A percentile compares a stretch with the other conserved stretches of the same genome.
phyloP scores from a whole-genome alignment of 2,888 invertebrate genomes.

The Exephanes ischioxanthus region DNA sequence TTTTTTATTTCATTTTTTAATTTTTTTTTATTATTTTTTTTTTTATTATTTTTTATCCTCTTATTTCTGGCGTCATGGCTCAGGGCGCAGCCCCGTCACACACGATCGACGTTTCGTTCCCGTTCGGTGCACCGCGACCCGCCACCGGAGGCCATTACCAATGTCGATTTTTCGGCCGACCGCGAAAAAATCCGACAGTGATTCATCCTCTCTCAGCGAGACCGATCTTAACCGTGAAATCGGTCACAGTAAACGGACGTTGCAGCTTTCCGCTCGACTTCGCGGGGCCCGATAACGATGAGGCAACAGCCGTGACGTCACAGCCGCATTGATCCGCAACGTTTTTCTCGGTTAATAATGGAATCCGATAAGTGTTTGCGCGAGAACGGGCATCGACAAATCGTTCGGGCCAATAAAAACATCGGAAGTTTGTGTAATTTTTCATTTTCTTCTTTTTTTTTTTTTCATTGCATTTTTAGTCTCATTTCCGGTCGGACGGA shows the following conservation, averaged over 20 bases:
- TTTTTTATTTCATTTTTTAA: constrained; percentile 27
- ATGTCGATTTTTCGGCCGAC: constrained; percentile 46
- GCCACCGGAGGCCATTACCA: constrained; percentile 17
- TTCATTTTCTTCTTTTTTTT: no score
- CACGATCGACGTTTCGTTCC: constrained; percentile 65
- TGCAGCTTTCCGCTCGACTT: no score
- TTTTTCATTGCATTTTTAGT: no score
- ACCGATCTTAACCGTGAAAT: constrained; percentile 44
- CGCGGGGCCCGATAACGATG: no score
- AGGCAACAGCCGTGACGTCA: no score
- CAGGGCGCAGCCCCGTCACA: constrained; percentile 35
- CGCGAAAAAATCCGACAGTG: constrained; percentile 39
- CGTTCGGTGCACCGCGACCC: constrained; percentile 39
- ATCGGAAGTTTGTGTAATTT: no score
- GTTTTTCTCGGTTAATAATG: no score
- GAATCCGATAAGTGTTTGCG: no score
- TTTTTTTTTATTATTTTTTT: constrained; percentile 22
- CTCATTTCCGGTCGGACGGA: no score
- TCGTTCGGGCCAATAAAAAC: no score
- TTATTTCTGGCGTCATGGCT: constrained; percentile 55
- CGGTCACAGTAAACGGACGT: background rate
- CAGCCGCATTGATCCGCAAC: no score
- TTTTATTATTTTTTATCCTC: constrained; percentile 25
- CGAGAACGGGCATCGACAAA: no score
- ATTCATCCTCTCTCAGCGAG: constrained; percentile 2